Conservation (phyloP, 2,113 vertebrate genomes). For the Ibidorhyncha struthersii region DNA sequence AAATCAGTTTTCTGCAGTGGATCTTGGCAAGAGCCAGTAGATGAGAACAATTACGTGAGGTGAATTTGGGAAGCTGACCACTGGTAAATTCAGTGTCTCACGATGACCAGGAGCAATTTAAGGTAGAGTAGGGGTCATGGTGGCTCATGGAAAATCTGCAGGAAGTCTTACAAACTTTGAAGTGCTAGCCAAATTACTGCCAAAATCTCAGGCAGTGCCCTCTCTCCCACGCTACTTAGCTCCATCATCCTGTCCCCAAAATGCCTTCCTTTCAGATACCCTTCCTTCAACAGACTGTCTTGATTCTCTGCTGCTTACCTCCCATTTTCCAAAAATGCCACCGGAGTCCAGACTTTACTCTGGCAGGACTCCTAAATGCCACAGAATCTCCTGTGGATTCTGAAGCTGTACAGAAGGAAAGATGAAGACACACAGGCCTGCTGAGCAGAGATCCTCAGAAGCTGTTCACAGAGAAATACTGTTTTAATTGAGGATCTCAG, state of each 20-base stretch:
- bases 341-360: background rate
- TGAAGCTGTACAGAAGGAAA: background rate
- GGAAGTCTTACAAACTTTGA: constrained; percentile 14
- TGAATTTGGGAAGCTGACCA: background rate
- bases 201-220: background rate
- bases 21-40: background rate
- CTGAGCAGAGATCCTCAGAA: background rate
- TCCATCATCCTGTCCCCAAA: constrained; percentile 5
- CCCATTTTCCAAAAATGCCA: background rate
- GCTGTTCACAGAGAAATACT: background rate
- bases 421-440: accelerated
- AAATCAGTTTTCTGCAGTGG: background rate
- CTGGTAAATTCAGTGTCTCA: background rate
- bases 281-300: background rate
- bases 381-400: constrained; percentile 1
- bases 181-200: constrained; percentile 13
- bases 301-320: background rate
- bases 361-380: background rate
- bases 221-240: background rate
- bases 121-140: background rate
- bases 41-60: background rate
- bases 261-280: background rate
- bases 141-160: background rate
- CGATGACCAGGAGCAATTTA: background rate
- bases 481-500: background rate